Evolutionary conservation across 2,113 vertebrate genomes (phyloP), one percentile per base, ranked within the genome.

Genomic region (Ophiodon elongatus): DNA sequence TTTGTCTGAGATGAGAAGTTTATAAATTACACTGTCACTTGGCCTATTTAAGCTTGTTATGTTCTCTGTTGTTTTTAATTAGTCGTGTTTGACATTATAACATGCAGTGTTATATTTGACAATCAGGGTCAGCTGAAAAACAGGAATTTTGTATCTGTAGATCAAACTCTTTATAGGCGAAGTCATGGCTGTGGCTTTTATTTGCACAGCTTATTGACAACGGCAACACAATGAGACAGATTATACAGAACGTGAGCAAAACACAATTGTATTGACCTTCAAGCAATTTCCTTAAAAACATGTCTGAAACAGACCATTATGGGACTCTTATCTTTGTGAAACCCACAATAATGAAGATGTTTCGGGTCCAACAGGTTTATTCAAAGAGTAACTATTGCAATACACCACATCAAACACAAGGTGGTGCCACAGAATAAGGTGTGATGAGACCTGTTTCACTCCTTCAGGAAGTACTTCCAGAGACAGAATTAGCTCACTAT

Each of bases 341-440:
- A 41, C 35, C 25, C 8, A 29, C 1, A 10, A 29, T 13, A 31
- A 8, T 62, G 0, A 75, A 33, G 15, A 33, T 0, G 9, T 54
- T 43, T 23, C 23, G 31, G 3, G 25, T 56, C 37, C 2, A 31
- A 4, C 31, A 21, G 43, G 19, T 6, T 9, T 11, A 17, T 23
- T 39, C 11, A 37, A 59, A 67, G 6, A 31, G 33, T 2, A n/a
- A 13, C 9, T 35, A 2, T 6, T 86, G 86, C 83, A 88, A 33
- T 81, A 54, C 73, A 71, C 8, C 0, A 6, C 2, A n/a, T 27
- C 1, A 50, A 75, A 65, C 94, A 91, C 82, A 65, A 70, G 94
- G 71, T 92, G 93, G 93, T n/a, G 91, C 87, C 86, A 92, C 73
- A 91, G 43, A 93, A 68, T 81, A 88, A 88, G 73, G 21, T 47